Evolutionary conservation across 2,113 vertebrate genomes (phyloP).

Genomic region (Maccullochella peelii): DNA sequence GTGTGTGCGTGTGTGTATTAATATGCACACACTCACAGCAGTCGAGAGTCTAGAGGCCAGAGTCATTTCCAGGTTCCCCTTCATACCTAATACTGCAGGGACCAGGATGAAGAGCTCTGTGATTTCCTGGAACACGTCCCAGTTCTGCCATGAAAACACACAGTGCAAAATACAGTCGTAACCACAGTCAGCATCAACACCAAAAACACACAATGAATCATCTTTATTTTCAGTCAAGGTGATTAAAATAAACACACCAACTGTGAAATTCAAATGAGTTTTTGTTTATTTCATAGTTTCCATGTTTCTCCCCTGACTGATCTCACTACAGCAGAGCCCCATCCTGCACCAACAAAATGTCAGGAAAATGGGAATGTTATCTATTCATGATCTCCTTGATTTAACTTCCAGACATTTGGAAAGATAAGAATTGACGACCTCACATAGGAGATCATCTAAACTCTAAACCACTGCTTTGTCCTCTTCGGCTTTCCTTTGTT

Average conservation of each 20-base stretch:
- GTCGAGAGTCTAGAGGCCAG: constrained; percentile 95
- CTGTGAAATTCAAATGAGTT: background rate
- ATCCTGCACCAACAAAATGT: background rate
- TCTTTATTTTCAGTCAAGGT: background rate
- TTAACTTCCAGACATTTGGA: background rate
- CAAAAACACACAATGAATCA: background rate
- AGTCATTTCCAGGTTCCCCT: constrained; percentile 98
- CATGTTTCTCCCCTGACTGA: background rate
- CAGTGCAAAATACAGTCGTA: background rate
- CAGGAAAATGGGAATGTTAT: background rate
- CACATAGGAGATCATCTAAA: background rate
- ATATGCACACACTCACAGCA: constrained; percentile 82
- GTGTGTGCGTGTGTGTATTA: background rate
- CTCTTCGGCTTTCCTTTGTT: background rate
- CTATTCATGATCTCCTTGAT: background rate
- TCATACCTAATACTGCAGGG: constrained; percentile 93
- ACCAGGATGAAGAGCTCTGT: constrained; percentile 92
- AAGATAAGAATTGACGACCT: background rate
- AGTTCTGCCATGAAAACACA: constrained; percentile 84
- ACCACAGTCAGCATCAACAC: background rate
- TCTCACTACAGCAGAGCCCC: background rate
- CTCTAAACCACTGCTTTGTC: background rate
- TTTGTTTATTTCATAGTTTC: background rate
- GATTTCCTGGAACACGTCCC: constrained; percentile 91
- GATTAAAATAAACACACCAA: background rate